These are phyloP conservation scores for Hoplostethus atlanticus DNA, from an alignment of 2,797 vertebrate species.

Conservation along the genomic window DNA sequence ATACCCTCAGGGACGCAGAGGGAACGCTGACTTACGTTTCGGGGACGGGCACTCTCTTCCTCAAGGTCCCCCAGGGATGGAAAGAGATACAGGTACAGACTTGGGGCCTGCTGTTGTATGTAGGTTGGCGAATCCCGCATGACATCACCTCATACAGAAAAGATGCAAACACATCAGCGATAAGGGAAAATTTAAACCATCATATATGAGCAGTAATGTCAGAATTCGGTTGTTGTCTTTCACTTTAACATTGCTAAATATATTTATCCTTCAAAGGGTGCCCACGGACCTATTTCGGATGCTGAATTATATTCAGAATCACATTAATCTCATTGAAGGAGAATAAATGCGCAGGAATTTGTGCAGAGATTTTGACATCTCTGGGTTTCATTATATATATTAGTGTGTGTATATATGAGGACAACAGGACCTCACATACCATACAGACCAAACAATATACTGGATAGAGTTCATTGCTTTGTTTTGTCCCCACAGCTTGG, in stretches of 20 bases:
- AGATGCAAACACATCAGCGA: background rate
- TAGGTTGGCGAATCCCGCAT: background rate
- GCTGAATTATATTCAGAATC: too few species aligned
- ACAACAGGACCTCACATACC: conserved; percentile 43
- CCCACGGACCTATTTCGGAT: too few species aligned
- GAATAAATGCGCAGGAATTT: too few species aligned
- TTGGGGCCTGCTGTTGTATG: too few species aligned
- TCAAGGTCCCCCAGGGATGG: conserved; percentile 94
- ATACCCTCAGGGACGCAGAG: conserved; percentile 84
- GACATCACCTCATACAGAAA: background rate
- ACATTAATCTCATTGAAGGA: too few species aligned
- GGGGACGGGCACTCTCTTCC: conserved; percentile 88
- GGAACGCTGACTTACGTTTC: conserved; percentile 89
- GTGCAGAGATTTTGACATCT: too few species aligned
- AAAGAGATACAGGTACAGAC: conserved; percentile 90
- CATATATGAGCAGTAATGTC: background rate
- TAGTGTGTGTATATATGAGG: background rate
- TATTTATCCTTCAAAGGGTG: too few species aligned
- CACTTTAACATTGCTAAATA: too few species aligned
- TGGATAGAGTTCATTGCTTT: background rate
- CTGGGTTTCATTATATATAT: too few species aligned
- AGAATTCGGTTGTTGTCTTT: background rate
- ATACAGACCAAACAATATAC: conserved; percentile 38
- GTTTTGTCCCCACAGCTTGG: conserved; percentile 86
- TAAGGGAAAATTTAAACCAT: background rate